A percentile compares a stretch with the other conserved stretches of the same genome.
phyloP scores from a whole-genome alignment of 2,888 invertebrate genomes.

The Rhingia rostrata region DNA sequence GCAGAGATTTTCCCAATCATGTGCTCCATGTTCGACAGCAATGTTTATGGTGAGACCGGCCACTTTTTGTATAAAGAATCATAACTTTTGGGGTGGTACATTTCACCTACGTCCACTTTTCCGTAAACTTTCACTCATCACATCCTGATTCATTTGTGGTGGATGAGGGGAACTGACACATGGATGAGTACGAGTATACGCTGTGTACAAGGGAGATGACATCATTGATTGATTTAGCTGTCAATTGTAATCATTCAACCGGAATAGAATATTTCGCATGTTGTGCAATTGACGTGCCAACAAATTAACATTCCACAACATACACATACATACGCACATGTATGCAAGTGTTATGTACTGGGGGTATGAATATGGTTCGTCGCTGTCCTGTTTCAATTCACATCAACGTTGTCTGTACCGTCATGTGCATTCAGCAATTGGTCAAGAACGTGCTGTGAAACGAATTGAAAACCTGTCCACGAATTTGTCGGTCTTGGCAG shows the following conservation, averaged over 20 bases:
- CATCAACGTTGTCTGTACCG: conserved; percentile 11
- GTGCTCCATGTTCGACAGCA: background rate
- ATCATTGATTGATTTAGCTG: conserved; percentile 82
- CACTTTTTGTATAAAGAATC: conserved; percentile 30
- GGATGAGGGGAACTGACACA: background rate
- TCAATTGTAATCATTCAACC: conserved; percentile 82
- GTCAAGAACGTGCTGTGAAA: conserved; percentile 21
- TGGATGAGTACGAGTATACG: conserved; percentile 11
- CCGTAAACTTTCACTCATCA: conserved; percentile 29
- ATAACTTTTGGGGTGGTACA: background rate
- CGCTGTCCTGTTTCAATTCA: conserved; percentile 31
- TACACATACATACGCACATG: conserved; percentile 3
- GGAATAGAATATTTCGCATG: conserved; percentile 77
- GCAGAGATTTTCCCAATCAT: no score
- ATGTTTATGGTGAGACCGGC: conserved; percentile 12
- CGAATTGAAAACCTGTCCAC: conserved; percentile 44
- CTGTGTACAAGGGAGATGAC: conserved; percentile 77
- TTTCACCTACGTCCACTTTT: background rate
- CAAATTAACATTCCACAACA: conserved; percentile 82
- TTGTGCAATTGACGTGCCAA: conserved; percentile 80
- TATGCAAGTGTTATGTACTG: background rate
- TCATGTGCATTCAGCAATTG: conserved; percentile 32
- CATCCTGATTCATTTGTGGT: background rate
- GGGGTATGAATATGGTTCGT: background rate
- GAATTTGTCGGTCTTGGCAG: conserved; percentile 4